A percentile compares a stretch with the other conserved stretches of the same genome.
phyloP scores from a whole-genome alignment of 2,113 vertebrate species.

The Anser cygnoides region DNA sequence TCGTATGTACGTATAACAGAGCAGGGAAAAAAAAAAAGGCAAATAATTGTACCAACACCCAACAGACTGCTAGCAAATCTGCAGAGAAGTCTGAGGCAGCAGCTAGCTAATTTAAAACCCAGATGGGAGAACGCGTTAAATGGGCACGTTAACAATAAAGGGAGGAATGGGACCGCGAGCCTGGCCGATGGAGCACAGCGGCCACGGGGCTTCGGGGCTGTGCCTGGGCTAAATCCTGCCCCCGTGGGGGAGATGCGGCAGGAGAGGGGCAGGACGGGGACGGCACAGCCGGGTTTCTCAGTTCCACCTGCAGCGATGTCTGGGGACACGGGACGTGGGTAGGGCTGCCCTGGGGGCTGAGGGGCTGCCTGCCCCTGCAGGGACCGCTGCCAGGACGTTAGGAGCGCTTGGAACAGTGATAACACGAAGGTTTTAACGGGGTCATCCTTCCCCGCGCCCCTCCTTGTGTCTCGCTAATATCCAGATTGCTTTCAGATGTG shows the following conservation, averaged over 20 bases:
- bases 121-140: neutral
- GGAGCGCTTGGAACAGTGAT: neutral
- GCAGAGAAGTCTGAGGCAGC: neutral
- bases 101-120: neutral
- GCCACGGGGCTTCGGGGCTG: neutral
- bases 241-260: accelerated
- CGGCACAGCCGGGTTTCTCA: accelerated
- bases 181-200: accelerated
- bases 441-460: too few relatives aligned
- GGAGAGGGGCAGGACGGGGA: neutral
- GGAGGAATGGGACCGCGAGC: neutral
- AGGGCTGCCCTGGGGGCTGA: accelerated
- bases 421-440: neutral
- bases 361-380: too few relatives aligned
- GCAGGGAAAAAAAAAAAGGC: neutral
- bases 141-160: neutral
- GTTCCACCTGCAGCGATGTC: accelerated
- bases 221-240: neutral
- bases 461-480: neutral
- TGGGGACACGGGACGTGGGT: accelerated
- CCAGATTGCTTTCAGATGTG: neutral
- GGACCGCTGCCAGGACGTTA: neutral
- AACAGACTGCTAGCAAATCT: neutral
- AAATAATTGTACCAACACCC: neutral
- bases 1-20: neutral